These are phyloP conservation scores for Pediacus dermestoides DNA, from an alignment of 2,888 invertebrate genomes.

Conservation along the genomic window DNA sequence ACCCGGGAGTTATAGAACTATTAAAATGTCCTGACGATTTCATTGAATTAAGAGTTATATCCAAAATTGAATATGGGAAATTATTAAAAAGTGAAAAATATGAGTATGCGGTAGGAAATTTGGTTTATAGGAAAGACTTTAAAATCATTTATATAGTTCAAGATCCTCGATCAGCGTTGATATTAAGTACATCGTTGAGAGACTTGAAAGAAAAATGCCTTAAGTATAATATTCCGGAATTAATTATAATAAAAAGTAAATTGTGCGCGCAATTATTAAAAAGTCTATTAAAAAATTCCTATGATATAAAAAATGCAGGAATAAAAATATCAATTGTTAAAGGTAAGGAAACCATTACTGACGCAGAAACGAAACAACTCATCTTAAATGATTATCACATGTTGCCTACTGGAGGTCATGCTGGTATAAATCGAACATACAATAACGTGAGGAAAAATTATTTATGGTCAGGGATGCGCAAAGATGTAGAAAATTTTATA, in stretches of 20 bases:
- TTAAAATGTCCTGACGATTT: conserved; percentile 14
- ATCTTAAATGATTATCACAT: conserved; percentile 1
- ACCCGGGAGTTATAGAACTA: conserved; percentile 17
- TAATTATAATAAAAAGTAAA: conserved; percentile 1
- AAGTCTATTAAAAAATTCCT: not conserved
- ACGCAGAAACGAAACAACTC: conserved; percentile 2
- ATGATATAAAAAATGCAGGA: not conserved
- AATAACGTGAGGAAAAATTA: not conserved
- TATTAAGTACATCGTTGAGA: too few species aligned
- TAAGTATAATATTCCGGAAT: conserved; percentile 2
- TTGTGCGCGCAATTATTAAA: conserved; percentile 1
- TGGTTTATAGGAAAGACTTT: not conserved
- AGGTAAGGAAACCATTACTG: too few species aligned
- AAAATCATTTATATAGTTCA: not conserved
- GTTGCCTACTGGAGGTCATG: too few species aligned
- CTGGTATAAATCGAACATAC: not conserved
- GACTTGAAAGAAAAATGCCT: not conserved
- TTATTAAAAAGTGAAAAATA: not conserved
- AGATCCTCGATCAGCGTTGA: conserved; percentile 3
- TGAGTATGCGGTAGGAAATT: not conserved
- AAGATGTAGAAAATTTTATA: conserved; percentile 1
- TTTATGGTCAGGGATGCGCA: not conserved
- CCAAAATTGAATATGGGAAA: not conserved
- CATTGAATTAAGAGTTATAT: conserved; percentile 11
- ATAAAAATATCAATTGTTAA: conserved; percentile 1